Base-by-base conservation (phyloP, 2,888 invertebrate species). In the Melieria crassipennis region DNA sequence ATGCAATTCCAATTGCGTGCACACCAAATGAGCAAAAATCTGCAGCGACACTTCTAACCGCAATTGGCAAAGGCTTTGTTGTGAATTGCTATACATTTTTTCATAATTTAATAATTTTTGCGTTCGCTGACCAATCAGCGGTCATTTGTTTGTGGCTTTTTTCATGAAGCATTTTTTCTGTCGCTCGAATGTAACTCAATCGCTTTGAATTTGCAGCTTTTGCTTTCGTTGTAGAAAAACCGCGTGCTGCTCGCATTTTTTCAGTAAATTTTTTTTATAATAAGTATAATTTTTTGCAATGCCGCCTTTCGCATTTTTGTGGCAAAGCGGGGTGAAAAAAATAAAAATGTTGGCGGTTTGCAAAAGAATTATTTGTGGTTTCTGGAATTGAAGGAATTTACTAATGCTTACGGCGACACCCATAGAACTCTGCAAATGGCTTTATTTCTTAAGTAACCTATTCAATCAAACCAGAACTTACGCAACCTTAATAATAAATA, bases 211-310 rank as follows among this genome's bases (percentile, higher is more conserved):
- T 61, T 43, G 45, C 56, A 65, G 16, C 55, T 47, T 11, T n/a
- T 11, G 13, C 56, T 56, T 67, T 60, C 16, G 42, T 52, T 60
- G 16, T 45, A 50, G 45, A 4, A 67, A 67, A 67, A 67, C 67
- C 67, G 60, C 67, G 52, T n/a, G 9, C 7, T 67, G 67, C 50
- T 50, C 67, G 67, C 67, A 67, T 67, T 67, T 67, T 67, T 67
- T 50, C 67, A 52, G 30, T 52, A 67, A 60, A 60, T 67, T 67
- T 60, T 61, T 30, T 30, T 30, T 30, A 30, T 30, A 13, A 57
- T 5, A 13, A 52, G 13, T 7, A 52, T 16, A 30, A 30, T 30
- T 30, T 30, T 30, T 30, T 30, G 0, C 30, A 30, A 30, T 30
- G 30, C 30, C 2, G 30, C 30, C 3, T 30, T 30, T 30, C 30